Conservation (phyloP, 2,797 vertebrate genomes). For the Brachyrhaphis roseni region DNA sequence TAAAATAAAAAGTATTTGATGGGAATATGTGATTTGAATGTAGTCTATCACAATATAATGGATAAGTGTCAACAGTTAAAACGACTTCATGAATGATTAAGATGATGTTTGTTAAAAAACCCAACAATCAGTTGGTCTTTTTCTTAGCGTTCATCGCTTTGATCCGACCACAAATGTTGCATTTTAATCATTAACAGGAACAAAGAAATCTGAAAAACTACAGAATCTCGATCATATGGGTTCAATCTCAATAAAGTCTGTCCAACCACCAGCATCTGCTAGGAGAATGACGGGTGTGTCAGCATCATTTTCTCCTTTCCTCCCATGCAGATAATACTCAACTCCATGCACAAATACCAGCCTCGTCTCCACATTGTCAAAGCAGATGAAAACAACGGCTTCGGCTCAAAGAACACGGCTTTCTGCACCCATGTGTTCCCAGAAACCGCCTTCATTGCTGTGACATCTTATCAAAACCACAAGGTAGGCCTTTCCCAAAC, state of each 20-base stretch:
- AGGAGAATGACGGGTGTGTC: conserved; percentile 34
- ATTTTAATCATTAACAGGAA: conserved; percentile 22
- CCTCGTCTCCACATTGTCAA: conserved; percentile 98
- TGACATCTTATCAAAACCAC: conserved; percentile 90
- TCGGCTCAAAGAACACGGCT: conserved; percentile 95
- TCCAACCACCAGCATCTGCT: conserved; percentile 24
- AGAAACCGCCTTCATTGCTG: conserved; percentile 93
- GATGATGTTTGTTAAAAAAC: not conserved
- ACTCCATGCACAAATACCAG: conserved; percentile 99
- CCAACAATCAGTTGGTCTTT: not conserved
- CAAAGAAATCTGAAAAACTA: conserved; percentile 15
- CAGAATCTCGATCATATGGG: conserved; percentile 10
- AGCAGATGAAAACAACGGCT: conserved; percentile 97
- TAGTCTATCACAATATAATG: not conserved
- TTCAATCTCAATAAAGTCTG: not conserved
- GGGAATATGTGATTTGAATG: not conserved
- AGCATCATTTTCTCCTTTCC: conserved; percentile 46
- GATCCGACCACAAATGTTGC: not conserved
- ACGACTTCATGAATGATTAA: not conserved
- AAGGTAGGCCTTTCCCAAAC: conserved; percentile 53
- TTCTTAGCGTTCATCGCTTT: not conserved
- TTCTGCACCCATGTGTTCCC: conserved; percentile 96
- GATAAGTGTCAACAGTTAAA: not conserved
- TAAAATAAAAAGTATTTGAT: not conserved
- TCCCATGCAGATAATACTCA: conserved; percentile 91